Conservation (phyloP, 2,888 invertebrate species). For the Euplexia lucipara region DNA sequence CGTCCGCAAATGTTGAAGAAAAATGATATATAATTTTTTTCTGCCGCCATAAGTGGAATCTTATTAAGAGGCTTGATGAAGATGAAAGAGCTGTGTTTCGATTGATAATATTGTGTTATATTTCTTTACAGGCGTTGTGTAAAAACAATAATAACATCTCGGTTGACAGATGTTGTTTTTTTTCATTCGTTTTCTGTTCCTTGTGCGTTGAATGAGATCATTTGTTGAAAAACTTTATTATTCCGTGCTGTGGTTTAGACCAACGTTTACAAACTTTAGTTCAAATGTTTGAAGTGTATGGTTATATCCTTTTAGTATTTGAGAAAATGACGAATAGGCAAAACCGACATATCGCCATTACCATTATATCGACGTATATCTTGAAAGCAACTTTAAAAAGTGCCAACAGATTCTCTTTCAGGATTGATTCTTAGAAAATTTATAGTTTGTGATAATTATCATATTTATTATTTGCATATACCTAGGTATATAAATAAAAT, state of each 20-base stretch:
- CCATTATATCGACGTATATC: too few species aligned
- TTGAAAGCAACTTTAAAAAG: too few species aligned
- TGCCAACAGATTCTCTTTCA: too few species aligned
- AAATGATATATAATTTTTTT: conserved; percentile 17
- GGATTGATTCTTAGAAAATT: too few species aligned
- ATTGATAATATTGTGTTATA: conserved; percentile 51
- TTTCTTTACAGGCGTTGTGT: conserved; percentile 34
- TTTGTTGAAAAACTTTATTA: conserved; percentile 41
- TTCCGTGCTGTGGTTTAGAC: conserved; percentile 21
- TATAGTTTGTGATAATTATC: too few species aligned
- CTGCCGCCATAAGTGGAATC: conserved; percentile 8
- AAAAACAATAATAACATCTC: conserved; percentile 55
- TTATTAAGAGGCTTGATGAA: conserved; percentile 36
- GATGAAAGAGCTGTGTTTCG: conserved; percentile 26
- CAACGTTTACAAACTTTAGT: conserved; percentile 4
- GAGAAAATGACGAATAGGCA: too few species aligned
- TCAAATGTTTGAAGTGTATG: conserved; percentile 1
- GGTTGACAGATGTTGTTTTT: conserved; percentile 51
- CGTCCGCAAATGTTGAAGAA: conserved; percentile 24
- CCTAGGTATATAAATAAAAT: too few species aligned
- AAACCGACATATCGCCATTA: too few species aligned
- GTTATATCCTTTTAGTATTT: too few species aligned
- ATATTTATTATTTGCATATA: too few species aligned
- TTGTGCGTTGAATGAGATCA: conserved; percentile 40
- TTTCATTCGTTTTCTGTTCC: conserved; percentile 35